Conservation (phyloP, 2,797 vertebrate species). For the Channa striata region DNA sequence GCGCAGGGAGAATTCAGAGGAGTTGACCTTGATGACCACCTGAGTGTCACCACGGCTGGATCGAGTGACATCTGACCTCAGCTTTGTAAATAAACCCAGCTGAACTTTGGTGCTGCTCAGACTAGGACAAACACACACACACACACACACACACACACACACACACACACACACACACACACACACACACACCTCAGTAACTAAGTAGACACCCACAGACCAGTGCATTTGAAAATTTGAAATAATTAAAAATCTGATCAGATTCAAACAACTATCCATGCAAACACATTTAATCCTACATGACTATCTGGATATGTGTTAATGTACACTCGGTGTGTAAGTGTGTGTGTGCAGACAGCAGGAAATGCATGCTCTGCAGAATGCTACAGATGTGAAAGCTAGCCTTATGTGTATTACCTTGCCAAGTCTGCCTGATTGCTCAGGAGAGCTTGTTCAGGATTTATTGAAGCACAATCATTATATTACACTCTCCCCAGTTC, state of each 20-base stretch:
- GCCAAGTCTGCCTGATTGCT: constrained; percentile 14
- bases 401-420: constrained; percentile 1
- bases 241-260: constrained; percentile 49
- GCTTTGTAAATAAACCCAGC: constrained; percentile 73
- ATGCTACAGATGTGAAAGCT: constrained; percentile 25
- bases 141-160: constrained; percentile 5
- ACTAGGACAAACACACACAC: constrained; percentile 19
- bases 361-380: constrained; percentile 51
- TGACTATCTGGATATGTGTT: background rate
- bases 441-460: constrained; percentile 1
- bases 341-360: background rate
- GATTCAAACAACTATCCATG: constrained; percentile 4
- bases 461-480: constrained; percentile 18
- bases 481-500: constrained; percentile 3
- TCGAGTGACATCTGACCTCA: constrained; percentile 79
- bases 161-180: constrained; percentile 8
- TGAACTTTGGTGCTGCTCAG: constrained; percentile 46
- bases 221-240: constrained; percentile 53
- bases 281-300: constrained; percentile 2
- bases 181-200: background rate
- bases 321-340: constrained; percentile 3
- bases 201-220: background rate
- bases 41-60: constrained; percentile 65
- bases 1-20: constrained; percentile 31
- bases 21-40: constrained; percentile 76